phyloP scores from a whole-genome alignment of 2,113 vertebrate genomes.

The Crotalus viridis region DNA sequence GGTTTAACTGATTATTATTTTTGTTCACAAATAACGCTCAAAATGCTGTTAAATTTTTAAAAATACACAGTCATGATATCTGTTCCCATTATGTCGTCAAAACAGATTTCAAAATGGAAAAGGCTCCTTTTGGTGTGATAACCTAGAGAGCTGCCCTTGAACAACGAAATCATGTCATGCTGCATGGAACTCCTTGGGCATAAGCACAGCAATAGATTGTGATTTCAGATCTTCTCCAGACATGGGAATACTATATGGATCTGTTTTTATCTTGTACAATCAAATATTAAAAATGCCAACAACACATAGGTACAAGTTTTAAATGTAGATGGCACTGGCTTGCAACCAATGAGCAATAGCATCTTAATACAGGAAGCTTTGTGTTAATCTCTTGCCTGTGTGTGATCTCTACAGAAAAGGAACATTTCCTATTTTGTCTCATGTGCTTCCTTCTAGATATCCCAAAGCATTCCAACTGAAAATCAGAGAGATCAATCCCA shows the following conservation, averaged over 20 bases:
- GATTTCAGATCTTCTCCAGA: background rate
- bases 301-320: background rate
- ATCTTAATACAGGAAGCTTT: background rate
- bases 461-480: constrained; percentile 27
- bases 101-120: background rate
- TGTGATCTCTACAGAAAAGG: constrained; percentile 28
- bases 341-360: background rate
- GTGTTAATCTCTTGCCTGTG: background rate
- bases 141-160: background rate
- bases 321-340: background rate
- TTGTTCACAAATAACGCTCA: background rate
- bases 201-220: background rate
- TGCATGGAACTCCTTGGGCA: background rate
- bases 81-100: background rate
- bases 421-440: constrained; percentile 27
- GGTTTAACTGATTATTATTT: background rate
- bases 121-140: background rate
- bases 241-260: background rate
- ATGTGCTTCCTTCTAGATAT: background rate
- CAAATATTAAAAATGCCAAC: background rate
- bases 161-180: background rate
- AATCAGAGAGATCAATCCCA: background rate
- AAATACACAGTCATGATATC: background rate
- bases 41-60: background rate
- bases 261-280: background rate